Conservation (phyloP, 2,113 vertebrate species). For the Bungarus multicinctus region DNA sequence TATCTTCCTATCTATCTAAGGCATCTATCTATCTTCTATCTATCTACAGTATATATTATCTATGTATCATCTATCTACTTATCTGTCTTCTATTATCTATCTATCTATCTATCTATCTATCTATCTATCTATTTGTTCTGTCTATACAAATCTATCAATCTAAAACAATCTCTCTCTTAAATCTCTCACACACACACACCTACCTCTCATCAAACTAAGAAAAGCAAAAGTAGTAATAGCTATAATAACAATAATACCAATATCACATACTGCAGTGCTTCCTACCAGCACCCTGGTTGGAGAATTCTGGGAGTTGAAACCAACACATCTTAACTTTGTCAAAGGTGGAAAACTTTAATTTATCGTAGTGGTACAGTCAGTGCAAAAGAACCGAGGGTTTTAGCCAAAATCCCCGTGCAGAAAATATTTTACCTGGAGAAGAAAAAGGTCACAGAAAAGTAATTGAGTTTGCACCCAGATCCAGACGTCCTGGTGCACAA, state of each 20-base stretch:
- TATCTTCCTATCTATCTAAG: too few relatives aligned
- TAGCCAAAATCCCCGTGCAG: not conserved
- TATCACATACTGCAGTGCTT: not conserved
- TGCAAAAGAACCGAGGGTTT: not conserved
- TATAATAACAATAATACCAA: not conserved
- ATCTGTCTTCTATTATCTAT: not conserved
- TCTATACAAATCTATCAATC: too few relatives aligned
- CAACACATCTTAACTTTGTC: not conserved
- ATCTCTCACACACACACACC: too few relatives aligned
- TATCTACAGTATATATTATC: not conserved
- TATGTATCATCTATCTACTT: not conserved
- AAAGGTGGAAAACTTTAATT: not conserved
- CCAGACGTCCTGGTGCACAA: not conserved
- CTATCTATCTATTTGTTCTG: too few relatives aligned
- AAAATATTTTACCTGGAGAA: not conserved
- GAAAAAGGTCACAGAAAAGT: not conserved
- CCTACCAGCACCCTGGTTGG: not conserved
- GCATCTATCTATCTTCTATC: too few relatives aligned
- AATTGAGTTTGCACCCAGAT: not conserved
- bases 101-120: not conserved
- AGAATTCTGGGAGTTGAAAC: not conserved
- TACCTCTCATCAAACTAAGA: not conserved
- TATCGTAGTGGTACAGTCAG: not conserved
- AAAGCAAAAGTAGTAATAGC: not conserved
- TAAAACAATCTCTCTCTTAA: too few relatives aligned